Conservation (phyloP, 1,140 invertebrate genomes). For the Armadillidium nasatum region DNA sequence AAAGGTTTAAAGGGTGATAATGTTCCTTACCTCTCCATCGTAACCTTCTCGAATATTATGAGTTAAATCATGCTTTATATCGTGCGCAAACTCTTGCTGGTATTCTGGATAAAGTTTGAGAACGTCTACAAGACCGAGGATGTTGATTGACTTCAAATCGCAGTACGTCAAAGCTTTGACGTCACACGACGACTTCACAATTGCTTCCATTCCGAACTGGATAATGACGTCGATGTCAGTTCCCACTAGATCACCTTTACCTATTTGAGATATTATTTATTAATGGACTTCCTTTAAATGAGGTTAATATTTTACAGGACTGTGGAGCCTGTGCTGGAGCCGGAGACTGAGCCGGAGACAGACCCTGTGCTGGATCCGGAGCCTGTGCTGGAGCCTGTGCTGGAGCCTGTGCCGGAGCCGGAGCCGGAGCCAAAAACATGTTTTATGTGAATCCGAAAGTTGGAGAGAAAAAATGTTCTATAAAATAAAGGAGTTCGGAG, state of each 20-base stretch:
- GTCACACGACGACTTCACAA: slow-evolving; percentile 88
- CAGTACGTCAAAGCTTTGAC: slow-evolving; percentile 92
- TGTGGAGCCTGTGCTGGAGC: too few relatives aligned
- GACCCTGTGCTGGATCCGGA: too few relatives aligned
- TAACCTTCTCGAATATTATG: slow-evolving; percentile 92
- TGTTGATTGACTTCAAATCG: slow-evolving; percentile 89
- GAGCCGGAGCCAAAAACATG: too few relatives aligned
- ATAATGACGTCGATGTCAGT: slow-evolving; percentile 68
- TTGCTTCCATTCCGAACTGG: slow-evolving; percentile 58
- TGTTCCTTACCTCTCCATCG: slow-evolving; percentile 64
- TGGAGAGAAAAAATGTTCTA: too few relatives aligned
- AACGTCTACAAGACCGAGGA: slow-evolving; percentile 83
- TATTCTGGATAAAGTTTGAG: slow-evolving; percentile 88
- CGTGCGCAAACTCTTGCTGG: slow-evolving; percentile 83
- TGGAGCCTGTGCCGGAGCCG: too few relatives aligned
- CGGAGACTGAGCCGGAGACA: too few relatives aligned
- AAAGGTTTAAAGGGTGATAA: too few relatives aligned
- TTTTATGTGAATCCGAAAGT: too few relatives aligned
- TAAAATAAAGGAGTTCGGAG: too few relatives aligned
- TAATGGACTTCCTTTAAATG: too few relatives aligned
- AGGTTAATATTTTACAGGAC: too few relatives aligned
- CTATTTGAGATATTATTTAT: slow-evolving; percentile 54
- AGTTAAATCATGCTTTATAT: slow-evolving; percentile 91
- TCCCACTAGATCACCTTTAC: slow-evolving; percentile 93
- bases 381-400: too few relatives aligned